These are phyloP conservation scores for Ancistrus triradiatus DNA, from an alignment of 2,113 vertebrate species.

Conservation along the genomic window DNA sequence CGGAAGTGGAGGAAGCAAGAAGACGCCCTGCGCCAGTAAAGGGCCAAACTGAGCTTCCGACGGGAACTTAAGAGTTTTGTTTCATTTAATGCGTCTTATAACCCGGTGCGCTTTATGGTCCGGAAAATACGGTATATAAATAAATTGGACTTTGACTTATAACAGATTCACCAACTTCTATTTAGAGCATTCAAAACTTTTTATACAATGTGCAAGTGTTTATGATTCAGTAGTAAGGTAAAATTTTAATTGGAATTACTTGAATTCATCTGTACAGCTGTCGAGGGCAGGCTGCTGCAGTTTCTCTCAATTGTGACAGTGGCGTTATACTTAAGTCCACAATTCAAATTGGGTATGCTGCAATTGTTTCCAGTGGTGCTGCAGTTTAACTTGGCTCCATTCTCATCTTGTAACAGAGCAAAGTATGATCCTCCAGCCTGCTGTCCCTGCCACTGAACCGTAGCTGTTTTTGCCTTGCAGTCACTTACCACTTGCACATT, in stretches of 20 bases:
- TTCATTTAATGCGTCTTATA: too few relatives aligned
- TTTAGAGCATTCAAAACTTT: background rate
- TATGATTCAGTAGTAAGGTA: background rate
- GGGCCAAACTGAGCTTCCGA: too few relatives aligned
- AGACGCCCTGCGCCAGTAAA: too few relatives aligned
- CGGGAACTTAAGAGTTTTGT: too few relatives aligned
- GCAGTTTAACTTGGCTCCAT: conserved; percentile 51
- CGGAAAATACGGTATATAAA: too few relatives aligned
- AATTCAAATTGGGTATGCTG: conserved; percentile 50
- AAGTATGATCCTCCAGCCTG: conserved; percentile 48
- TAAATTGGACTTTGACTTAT: too few relatives aligned
- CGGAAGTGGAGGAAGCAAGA: too few relatives aligned
- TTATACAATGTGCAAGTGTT: background rate
- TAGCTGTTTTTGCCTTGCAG: conserved; percentile 52
- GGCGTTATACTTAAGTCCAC: conserved; percentile 57
- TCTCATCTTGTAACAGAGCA: conserved; percentile 47
- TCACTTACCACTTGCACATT: conserved; percentile 47
- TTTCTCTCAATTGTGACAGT: conserved; percentile 51
- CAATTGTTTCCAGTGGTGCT: conserved; percentile 57
- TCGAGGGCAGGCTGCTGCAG: conserved; percentile 52
- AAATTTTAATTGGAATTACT: conserved; percentile 40
- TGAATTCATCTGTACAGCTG: conserved; percentile 55
- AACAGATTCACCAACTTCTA: too few relatives aligned
- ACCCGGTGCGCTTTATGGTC: too few relatives aligned
- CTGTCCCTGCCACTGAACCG: conserved; percentile 58